Evolutionary conservation across 2,797 vertebrate genomes (phyloP).

Genomic region (Hafferia zeledoni): DNA sequence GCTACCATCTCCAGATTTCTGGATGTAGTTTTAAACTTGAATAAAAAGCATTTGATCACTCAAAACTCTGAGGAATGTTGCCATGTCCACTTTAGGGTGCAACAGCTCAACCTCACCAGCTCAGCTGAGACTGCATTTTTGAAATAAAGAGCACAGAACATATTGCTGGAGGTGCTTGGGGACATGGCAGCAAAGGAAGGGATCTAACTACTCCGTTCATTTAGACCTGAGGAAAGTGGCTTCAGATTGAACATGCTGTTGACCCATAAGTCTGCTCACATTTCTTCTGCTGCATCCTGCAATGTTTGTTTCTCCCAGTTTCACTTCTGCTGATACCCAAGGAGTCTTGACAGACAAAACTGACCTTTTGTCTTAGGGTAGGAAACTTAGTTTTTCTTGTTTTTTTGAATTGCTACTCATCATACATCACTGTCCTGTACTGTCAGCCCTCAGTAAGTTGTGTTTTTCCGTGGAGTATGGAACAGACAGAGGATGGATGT

Average conservation of each 20-base stretch:
- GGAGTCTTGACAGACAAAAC: not conserved
- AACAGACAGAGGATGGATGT: not conserved
- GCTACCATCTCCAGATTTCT: not conserved
- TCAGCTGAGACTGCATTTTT: not conserved
- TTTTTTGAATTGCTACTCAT: not conserved
- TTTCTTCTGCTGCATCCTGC: not conserved
- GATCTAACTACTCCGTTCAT: not conserved
- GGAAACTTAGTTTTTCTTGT: not conserved
- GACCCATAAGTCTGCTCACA: not conserved
- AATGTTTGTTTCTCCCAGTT: not conserved
- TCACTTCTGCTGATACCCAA: not conserved
- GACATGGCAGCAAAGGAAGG: accelerated
- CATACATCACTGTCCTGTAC: not conserved
- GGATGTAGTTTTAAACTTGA: not conserved
- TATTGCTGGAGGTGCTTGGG: not conserved
- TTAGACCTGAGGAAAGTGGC: not conserved
- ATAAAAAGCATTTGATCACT: not conserved
- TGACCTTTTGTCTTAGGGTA: not conserved
- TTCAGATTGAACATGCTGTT: not conserved
- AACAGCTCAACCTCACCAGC: not conserved
- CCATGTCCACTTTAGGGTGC: not conserved
- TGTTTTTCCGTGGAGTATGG: not conserved
- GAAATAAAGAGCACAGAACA: not conserved
- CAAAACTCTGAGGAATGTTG: not conserved
- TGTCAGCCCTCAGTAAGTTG: not conserved